Conservation (phyloP, 1,140 invertebrate genomes). For the Diorhabda sublineata region DNA sequence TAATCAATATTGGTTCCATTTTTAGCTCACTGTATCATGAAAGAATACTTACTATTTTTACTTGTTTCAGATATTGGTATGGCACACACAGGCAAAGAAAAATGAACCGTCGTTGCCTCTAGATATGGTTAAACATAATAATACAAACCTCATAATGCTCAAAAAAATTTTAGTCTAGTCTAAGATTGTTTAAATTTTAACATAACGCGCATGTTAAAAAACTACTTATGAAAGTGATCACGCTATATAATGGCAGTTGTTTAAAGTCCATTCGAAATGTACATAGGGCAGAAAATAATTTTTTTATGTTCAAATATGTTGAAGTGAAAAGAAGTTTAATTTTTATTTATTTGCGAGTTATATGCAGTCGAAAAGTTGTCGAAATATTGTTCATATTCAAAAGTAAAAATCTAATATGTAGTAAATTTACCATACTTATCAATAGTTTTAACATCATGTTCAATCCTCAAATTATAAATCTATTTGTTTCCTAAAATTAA, state of each 20-base stretch:
- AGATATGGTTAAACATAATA: slow-evolving; percentile 57
- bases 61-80: slow-evolving; percentile 67
- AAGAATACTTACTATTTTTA: not conserved
- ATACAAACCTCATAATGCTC: slow-evolving; percentile 60
- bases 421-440: no score
- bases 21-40: not conserved
- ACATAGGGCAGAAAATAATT: slow-evolving; percentile 9
- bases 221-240: not conserved
- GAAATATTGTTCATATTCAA: no score
- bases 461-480: no score
- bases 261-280: slow-evolving; percentile 3
- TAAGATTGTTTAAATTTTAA: slow-evolving; percentile 10
- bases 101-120: slow-evolving; percentile 59
- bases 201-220: not conserved
- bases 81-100: slow-evolving; percentile 85
- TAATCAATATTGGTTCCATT: not conserved
- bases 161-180: slow-evolving; percentile 50
- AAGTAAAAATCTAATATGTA: no score
- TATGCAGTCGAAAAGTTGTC: no score
- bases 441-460: no score
- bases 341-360: no score
- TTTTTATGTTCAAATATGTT: not conserved
- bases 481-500: no score
- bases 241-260: not conserved
- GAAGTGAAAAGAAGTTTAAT: no score